phyloP scores from a whole-genome alignment of 2,888 invertebrate species.

The Drosophila leonis region DNA sequence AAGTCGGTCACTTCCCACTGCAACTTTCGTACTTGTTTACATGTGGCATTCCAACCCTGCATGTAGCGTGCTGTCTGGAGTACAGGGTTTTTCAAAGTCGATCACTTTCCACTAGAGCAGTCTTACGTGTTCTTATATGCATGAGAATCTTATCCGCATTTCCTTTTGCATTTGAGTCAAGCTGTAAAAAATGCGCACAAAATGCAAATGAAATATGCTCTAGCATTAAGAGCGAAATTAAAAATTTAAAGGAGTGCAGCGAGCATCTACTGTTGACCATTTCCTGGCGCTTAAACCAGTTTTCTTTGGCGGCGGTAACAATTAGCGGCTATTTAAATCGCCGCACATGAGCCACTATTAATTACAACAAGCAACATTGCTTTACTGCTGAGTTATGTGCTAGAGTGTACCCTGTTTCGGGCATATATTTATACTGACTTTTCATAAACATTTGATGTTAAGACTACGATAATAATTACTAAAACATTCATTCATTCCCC shows the following conservation, averaged over 20 bases:
- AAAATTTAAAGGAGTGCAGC: slow-evolving; percentile 60
- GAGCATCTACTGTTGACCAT: slow-evolving; percentile 50
- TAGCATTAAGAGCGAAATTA: slow-evolving; percentile 65
- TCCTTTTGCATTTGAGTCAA: slow-evolving; percentile 9
- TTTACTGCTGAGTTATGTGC: background rate
- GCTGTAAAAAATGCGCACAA: slow-evolving; percentile 46
- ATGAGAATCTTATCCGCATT: slow-evolving; percentile 2
- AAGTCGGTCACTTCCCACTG: background rate
- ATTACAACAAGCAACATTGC: slow-evolving; percentile 43
- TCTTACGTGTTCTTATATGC: background rate
- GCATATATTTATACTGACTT: too few species aligned
- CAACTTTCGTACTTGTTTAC: background rate
- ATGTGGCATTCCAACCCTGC: background rate
- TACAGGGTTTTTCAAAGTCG: background rate
- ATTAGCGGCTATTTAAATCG: slow-evolving; percentile 74
- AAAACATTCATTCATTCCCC: background rate
- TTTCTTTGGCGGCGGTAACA: slow-evolving; percentile 65
- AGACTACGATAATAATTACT: background rate
- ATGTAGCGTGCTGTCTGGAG: background rate
- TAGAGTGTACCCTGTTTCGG: background rate
- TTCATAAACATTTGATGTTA: background rate
- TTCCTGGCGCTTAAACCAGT: slow-evolving; percentile 64
- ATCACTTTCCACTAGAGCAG: background rate
- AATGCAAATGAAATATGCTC: slow-evolving; percentile 68
- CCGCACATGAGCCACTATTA: slow-evolving; percentile 71